Evolutionary conservation across 2,888 invertebrate species (phyloP), one percentile per base, ranked within the genome.

Genomic region (Polyploca ridens): DNA sequence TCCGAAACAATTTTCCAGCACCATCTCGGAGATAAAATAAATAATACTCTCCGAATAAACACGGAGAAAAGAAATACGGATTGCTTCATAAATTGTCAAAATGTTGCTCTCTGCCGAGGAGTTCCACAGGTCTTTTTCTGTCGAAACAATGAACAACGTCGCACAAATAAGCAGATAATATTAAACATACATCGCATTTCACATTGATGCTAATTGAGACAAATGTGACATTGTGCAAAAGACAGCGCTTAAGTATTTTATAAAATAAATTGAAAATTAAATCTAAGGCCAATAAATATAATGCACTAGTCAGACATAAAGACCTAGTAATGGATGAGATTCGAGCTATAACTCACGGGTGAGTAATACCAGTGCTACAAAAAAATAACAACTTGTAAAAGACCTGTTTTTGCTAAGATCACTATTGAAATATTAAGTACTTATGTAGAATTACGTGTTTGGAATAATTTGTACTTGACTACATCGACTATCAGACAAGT

Each of bases 61-160:
- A 83, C 77, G 77, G 78, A 83, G 27, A 61, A 88, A 87, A 88
- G 85, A 85, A 88, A 85, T 87, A 85, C 83, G 89, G 91, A 91
- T 91, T 91, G 90, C 89, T 88, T 90, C 90, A 90, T 91, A 92
- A 91, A 91, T 92, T 91, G 90, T 87, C 87, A 88, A 86, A 87
- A 87, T 77, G 84, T 84, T 85, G 79, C 81, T 77, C 78, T 79
- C 78, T 81, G 81, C 81, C 83, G 84, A 87, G 85, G 82, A 82
- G 83, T 86, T 87, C 86, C 81, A 83, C 80, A 77, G 76, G 76
- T 78, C 79, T 78, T 78, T 84, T 81, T 78, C 75, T 79, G 77
- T 79, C 74, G 78, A 83, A 77, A 80, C 85, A 89, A 90, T 87
- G 84, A 89, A 88, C 85, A 82, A 87, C 83, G 80, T 77, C 76